Percentiles rank a stretch among this genome's conserved stretches.
Evolutionary conservation across 2,888 invertebrate species (phyloP).

Genomic region (Saturnia pavonia): DNA sequence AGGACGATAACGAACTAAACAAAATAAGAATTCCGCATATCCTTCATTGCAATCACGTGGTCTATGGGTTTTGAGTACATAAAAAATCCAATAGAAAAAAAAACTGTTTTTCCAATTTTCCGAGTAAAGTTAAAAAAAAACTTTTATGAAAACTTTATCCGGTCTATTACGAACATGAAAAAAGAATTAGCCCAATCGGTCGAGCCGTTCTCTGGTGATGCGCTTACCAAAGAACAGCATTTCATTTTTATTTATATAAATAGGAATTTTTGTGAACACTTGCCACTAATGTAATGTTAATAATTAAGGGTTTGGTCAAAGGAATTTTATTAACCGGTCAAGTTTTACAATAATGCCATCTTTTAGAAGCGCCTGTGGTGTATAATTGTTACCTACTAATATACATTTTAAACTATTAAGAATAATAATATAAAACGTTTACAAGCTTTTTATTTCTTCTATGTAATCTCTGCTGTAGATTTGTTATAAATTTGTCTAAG

Average conservation of each 20-base stretch:
- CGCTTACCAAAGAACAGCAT: not conserved
- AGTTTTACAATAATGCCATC: not conserved
- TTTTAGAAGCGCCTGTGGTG: not conserved
- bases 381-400: not conserved
- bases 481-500: not conserved
- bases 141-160: too few relatives aligned
- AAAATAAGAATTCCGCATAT: too few relatives aligned
- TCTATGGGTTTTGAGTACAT: too few relatives aligned
- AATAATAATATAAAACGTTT: not conserved
- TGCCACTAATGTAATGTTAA: not conserved
- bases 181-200: too few relatives aligned
- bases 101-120: too few relatives aligned
- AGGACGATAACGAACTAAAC: not conserved
- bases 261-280: not conserved
- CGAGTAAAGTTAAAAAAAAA: too few relatives aligned
- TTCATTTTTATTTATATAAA: not conserved
- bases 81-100: too few relatives aligned
- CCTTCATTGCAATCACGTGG: too few relatives aligned
- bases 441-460: too few relatives aligned
- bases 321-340: not conserved
- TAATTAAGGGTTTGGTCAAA: not conserved
- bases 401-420: not conserved
- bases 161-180: too few relatives aligned
- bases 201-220: too few relatives aligned
- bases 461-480: not conserved